Conservation (phyloP, 2,113 vertebrate species). For the Rhipidura dahli region DNA sequence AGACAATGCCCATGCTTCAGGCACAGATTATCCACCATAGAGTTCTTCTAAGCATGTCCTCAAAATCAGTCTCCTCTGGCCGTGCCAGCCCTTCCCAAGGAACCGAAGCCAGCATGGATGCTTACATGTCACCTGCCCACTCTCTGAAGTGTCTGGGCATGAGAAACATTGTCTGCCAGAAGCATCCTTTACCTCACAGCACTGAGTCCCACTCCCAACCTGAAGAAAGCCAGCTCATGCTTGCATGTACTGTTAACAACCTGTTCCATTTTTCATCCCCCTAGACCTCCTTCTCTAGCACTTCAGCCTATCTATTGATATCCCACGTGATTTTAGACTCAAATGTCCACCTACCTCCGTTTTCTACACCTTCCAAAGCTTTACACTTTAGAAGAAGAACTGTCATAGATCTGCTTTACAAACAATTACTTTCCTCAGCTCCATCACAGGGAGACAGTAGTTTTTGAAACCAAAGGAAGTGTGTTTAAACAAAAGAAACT, state of each 20-base stretch:
- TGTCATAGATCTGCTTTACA: neutral
- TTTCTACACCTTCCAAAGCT: neutral
- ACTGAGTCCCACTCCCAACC: neutral
- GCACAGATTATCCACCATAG: rapidly evolving
- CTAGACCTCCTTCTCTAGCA: neutral
- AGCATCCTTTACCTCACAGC: neutral
- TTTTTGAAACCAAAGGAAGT: neutral
- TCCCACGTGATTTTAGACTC: neutral
- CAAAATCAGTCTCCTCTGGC: neutral
- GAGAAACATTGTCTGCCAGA: neutral
- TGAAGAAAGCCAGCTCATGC: neutral
- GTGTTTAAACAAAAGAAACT: neutral
- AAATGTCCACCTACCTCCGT: neutral
- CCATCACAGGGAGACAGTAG: neutral
- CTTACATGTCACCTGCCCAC: neutral
- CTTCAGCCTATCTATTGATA: neutral
- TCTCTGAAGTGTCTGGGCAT: neutral
- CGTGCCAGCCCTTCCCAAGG: neutral
- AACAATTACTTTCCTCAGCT: neutral
- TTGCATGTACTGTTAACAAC: neutral
- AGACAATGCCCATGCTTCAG: neutral
- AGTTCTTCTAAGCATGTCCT: neutral
- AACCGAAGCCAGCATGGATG: neutral
- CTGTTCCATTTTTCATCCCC: neutral
- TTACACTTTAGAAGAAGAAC: neutral